phyloP scores from a whole-genome alignment of 2,113 vertebrate genomes.

The Arizona elegans region DNA sequence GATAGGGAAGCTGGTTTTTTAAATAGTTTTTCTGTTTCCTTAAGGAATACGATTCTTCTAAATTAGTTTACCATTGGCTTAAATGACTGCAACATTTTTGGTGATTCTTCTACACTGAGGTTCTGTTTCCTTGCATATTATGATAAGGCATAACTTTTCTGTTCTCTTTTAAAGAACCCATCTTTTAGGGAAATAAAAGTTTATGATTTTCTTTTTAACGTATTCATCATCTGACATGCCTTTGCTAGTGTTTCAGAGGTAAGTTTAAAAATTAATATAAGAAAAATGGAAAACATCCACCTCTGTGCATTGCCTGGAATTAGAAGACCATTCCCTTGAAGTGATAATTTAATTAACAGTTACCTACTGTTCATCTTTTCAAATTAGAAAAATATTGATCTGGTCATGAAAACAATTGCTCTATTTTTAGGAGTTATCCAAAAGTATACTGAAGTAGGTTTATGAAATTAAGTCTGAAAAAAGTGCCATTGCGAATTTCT shows the following conservation, averaged over 20 bases:
- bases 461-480: not conserved
- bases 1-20: not conserved
- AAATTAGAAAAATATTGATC: not conserved
- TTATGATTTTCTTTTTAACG: not conserved
- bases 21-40: not conserved
- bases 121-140: not conserved
- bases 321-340: not conserved
- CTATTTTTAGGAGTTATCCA: not conserved
- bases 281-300: not conserved
- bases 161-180: not conserved
- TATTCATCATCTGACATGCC: not conserved
- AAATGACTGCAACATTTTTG: not conserved
- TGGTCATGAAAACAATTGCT: not conserved
- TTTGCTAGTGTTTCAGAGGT: not conserved
- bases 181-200: not conserved
- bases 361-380: not conserved
- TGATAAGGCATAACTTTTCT: not conserved
- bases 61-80: not conserved
- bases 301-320: not conserved
- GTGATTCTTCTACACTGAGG: not conserved
- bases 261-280: constrained; percentile 13
- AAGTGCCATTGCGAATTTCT: not conserved
- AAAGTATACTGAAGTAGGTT: not conserved
- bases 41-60: not conserved
- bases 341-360: not conserved